phyloP scores from a whole-genome alignment of 2,888 invertebrate genomes.

The Catocala fraxini region DNA sequence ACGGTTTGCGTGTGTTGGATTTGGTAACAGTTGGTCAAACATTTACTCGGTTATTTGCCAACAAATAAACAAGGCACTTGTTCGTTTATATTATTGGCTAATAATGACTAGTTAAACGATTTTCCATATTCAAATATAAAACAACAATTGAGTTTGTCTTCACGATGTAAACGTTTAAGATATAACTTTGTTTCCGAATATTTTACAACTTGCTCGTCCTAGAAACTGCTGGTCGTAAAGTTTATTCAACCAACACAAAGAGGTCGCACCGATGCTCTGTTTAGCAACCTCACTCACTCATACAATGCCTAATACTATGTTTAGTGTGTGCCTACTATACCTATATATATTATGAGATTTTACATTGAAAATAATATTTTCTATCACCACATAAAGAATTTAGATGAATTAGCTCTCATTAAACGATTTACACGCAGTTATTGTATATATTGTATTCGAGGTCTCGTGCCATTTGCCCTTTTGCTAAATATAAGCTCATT shows the following conservation, averaged over 20 bases:
- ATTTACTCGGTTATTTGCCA: conserved; percentile 35
- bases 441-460: not conserved
- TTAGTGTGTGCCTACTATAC: too few species aligned
- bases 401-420: not conserved
- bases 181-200: conserved; percentile 69
- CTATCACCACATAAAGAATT: not conserved
- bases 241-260: conserved; percentile 74
- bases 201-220: conserved; percentile 74
- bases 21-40: conserved; percentile 45
- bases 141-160: conserved; percentile 27
- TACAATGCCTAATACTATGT: conserved; percentile 36
- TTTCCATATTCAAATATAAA: conserved; percentile 20
- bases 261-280: conserved; percentile 58
- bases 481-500: conserved; percentile 3
- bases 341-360: not conserved
- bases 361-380: not conserved
- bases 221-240: conserved; percentile 78
- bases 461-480: not conserved
- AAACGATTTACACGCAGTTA: not conserved
- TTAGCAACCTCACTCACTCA: conserved; percentile 61
- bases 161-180: conserved; percentile 36
- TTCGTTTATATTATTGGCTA: conserved; percentile 3
- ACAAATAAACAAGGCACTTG: conserved; percentile 34
- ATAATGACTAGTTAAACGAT: conserved; percentile 8
- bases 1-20: conserved; percentile 42